phyloP scores from a whole-genome alignment of 2,113 vertebrate species.

The Erythrocebus patas region DNA sequence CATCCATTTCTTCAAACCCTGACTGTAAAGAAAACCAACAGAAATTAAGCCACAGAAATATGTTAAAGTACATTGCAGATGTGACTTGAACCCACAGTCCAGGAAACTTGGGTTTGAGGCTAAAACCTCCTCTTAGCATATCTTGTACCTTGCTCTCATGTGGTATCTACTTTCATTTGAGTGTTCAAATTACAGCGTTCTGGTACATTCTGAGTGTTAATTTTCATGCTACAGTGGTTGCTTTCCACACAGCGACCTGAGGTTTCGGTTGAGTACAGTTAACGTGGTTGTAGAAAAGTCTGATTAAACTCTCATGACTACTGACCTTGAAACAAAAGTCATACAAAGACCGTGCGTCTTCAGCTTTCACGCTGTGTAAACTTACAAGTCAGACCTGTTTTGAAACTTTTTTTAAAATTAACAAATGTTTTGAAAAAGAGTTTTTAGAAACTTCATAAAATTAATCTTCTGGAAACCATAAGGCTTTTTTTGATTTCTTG shows the following conservation, averaged over 20 bases:
- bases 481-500: neutral
- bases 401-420: neutral
- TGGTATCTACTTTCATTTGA: neutral
- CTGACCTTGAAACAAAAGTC: neutral
- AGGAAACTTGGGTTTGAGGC: neutral
- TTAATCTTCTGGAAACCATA: neutral
- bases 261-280: neutral
- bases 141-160: neutral
- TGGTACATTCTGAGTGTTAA: neutral
- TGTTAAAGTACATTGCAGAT: accelerated
- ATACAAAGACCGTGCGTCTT: accelerated
- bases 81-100: accelerated
- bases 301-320: neutral
- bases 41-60: neutral
- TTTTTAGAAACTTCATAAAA: neutral
- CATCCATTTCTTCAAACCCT: neutral
- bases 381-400: neutral
- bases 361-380: accelerated
- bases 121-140: accelerated
- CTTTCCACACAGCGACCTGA: neutral
- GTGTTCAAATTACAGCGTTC: accelerated
- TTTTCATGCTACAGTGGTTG: neutral
- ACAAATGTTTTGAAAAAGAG: neutral
- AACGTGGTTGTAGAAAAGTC: accelerated
- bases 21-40: neutral